These are phyloP conservation scores for Piezodorus guildinii DNA, from an alignment of 1,140 invertebrate species.

Conservation along the genomic window DNA sequence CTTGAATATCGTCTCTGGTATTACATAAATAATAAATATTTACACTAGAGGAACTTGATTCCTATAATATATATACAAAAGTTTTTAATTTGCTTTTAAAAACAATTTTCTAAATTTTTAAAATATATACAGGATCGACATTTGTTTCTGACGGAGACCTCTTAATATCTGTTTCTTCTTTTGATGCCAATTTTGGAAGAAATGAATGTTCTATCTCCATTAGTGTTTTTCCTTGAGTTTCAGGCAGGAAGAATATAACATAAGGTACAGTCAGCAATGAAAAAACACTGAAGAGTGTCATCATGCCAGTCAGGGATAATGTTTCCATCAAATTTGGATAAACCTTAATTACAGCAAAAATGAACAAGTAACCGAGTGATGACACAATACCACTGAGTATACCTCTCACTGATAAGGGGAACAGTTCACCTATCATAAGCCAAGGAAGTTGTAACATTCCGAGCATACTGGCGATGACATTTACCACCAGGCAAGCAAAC, in stretches of 20 bases:
- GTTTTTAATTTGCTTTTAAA: background rate
- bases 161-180: background rate
- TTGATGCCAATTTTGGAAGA: background rate
- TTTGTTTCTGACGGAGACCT: background rate
- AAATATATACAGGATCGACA: conserved; percentile 20
- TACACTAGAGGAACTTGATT: conserved; percentile 15
- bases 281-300: conserved; percentile 62
- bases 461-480: conserved; percentile 59
- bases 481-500: conserved; percentile 48
- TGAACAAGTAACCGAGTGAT: conserved; percentile 55
- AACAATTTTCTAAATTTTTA: background rate
- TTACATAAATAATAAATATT: conserved; percentile 8
- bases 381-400: conserved; percentile 55
- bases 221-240: conserved; percentile 67
- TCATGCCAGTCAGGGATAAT: conserved; percentile 52
- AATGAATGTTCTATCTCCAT: conserved; percentile 54
- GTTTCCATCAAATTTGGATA: conserved; percentile 47
- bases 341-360: conserved; percentile 56
- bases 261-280: conserved; percentile 53
- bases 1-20: background rate
- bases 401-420: conserved; percentile 51
- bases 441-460: conserved; percentile 60
- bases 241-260: conserved; percentile 57
- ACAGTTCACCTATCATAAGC: conserved; percentile 64
- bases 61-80: background rate